Evolutionary conservation across 2,113 vertebrate species (phyloP), one percentile per base, ranked within the genome.

Genomic region (Desmodus rotundus): DNA sequence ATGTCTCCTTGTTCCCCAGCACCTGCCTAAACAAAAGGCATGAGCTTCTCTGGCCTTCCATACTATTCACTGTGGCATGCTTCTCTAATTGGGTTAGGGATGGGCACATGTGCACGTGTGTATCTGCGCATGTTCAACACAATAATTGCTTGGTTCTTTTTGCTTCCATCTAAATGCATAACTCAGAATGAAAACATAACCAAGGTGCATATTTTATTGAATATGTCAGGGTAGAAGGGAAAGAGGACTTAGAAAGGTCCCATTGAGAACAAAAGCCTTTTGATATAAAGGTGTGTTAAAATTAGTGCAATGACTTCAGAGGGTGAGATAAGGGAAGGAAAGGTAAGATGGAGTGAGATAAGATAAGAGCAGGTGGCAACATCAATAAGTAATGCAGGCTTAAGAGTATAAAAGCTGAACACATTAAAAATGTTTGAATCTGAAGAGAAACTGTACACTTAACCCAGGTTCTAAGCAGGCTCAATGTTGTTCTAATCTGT

Each of bases 401-500:
- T 50, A 38, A 89, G 50, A 70, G 70, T 17, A 76, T 68, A 76
- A 70, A 94, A 94, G 77, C 58, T 72, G 72, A 92, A 38, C 56
- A 87, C 20, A 38, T 16, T 68, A 41, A 63, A 92, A 61, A 88
- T 47, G 24, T 56, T 68, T 74, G 24, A 93, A 26, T 92, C 74
- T 50, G 26, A 92, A 97, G 61, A 93, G 97, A 96, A 97, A 96
- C 93, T 97, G 92, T 97, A 96, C 68, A 95, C 96, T 87, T 97
- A 93, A 41, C 73, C 88, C 78, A 7, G 58, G 77, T 38, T 88
- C 82, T 92, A 84, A 90, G 56, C 43, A 61, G 76, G 33, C 16
- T 65, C 38, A 43, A 4, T 89, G 74, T 91, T 76, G 80, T 65
- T 89, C 43, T 67, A 78, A 92, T 86, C 80, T 54, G 5, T 31